Evolutionary conservation across 1,140 invertebrate genomes (phyloP), one percentile per base, ranked within the genome.

Genomic region (Drosophila orosa): DNA sequence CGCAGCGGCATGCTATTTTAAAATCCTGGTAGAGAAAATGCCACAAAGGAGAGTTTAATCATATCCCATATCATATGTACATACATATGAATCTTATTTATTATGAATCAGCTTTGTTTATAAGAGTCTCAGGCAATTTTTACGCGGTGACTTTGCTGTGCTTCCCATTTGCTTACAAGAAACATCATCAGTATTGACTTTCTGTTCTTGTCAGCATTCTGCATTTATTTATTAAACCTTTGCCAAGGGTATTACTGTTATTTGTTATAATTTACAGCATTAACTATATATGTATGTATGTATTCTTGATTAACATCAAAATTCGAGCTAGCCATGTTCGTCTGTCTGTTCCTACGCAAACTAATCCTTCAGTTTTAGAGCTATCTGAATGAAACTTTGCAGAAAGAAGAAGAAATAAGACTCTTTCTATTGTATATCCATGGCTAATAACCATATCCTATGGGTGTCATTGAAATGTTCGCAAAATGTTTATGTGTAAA

Each of bases 81-180:
- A n/a, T n/a, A n/a, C n/a, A n/a, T n/a, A n/a, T n/a, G n/a, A n/a
- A 42, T 22, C 12, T 27, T 44, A 31, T 68, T 50, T 48, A n/a
- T 15, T 24, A n/a, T 45, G 31, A 56, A 25, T 56, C 47, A 37
- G 12, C 15, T 15, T 39, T 69, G 47, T 56, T 68, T 54, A 22
- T 27, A 24, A 35, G 25, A 37, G 10, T 55, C 59, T 57, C 19
- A 22, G 19, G 47, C 59, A 67, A 40, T 10, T 39, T 50, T 54
- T 10, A 39, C 13, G 25, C 17, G 10, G 19, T 12, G 29, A 8
- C 37, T 42, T 22, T 56, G 1, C 33, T 35, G 56, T 48, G 37
- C 22, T 69, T 83, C 45, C 45, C 59, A 57, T 65, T 78, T 60
- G 31, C 33, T 42, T 22, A 24, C 24, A 12, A 57, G 52, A 69